Evolutionary conservation across 1,140 invertebrate species (phyloP).

Genomic region (Delia radicum): DNA sequence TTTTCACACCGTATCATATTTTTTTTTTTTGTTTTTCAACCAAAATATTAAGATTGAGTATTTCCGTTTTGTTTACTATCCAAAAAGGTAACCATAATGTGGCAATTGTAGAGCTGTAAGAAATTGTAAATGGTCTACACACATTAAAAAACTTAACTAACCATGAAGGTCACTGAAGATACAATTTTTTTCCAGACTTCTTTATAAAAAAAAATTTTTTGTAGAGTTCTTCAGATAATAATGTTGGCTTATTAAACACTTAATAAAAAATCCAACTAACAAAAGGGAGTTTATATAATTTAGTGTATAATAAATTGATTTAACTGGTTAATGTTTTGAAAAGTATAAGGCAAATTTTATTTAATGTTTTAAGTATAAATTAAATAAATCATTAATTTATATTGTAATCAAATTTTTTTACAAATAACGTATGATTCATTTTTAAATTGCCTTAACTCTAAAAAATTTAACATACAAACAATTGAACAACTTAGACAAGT

Average conservation of each 20-base stretch:
- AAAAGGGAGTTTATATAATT: too few relatives aligned
- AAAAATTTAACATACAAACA: neutral
- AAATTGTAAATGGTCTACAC: neutral
- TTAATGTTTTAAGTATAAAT: too few relatives aligned
- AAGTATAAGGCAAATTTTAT: too few relatives aligned
- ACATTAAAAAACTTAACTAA: neutral
- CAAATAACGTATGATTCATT: neutral
- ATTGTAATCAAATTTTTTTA: neutral
- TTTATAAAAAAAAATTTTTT: neutral
- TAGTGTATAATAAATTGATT: too few relatives aligned
- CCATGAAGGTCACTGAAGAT: conserved; percentile 15
- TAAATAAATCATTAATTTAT: neutral
- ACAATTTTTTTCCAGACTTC: neutral
- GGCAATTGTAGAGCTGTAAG: neutral
- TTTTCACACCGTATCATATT: neutral
- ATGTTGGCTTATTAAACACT: neutral
- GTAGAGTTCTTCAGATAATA: neutral
- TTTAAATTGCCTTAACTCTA: too few relatives aligned
- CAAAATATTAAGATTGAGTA: neutral
- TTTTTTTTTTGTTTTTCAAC: neutral
- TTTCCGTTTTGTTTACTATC: neutral
- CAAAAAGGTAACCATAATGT: neutral
- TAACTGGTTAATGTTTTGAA: too few relatives aligned
- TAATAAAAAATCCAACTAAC: neutral
- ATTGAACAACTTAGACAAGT: neutral